Conservation (phyloP, 2,113 vertebrate species). For the Casuarius casuarius region DNA sequence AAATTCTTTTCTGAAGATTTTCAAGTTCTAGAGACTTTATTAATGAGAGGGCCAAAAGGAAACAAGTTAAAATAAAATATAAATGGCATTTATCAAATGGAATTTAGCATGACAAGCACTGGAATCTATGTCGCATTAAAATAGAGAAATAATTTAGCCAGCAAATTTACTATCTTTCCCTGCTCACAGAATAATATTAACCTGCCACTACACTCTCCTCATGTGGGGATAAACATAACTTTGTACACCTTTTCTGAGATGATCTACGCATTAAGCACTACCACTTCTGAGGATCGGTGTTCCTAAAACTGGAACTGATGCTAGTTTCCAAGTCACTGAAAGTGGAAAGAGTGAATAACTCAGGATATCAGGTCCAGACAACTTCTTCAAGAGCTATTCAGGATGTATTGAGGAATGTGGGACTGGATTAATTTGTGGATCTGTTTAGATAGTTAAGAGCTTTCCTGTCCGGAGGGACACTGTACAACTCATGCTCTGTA, state of each 20-base stretch:
- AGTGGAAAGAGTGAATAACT: neutral
- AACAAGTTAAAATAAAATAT: neutral
- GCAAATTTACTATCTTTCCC: neutral
- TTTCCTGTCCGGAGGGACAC: neutral
- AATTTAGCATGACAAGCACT: neutral
- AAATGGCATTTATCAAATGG: neutral
- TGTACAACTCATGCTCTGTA: neutral
- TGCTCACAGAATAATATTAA: neutral
- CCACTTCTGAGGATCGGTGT: neutral
- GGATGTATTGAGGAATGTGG: neutral
- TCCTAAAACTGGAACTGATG: neutral
- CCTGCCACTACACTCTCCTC: neutral
- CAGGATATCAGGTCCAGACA: neutral
- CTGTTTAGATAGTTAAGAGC: neutral
- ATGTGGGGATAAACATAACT: neutral
- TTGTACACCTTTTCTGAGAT: accelerated
- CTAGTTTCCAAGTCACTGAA: neutral
- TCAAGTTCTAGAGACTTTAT: neutral
- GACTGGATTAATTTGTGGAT: neutral
- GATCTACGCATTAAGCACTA: neutral
- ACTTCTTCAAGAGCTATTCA: neutral
- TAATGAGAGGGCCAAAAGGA: neutral
- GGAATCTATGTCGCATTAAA: neutral
- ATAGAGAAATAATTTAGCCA: neutral
- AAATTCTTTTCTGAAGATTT: neutral